These are phyloP conservation scores for Macrostomum lignano DNA, from an alignment of 1,140 invertebrate genomes.

Conservation along the genomic window DNA sequence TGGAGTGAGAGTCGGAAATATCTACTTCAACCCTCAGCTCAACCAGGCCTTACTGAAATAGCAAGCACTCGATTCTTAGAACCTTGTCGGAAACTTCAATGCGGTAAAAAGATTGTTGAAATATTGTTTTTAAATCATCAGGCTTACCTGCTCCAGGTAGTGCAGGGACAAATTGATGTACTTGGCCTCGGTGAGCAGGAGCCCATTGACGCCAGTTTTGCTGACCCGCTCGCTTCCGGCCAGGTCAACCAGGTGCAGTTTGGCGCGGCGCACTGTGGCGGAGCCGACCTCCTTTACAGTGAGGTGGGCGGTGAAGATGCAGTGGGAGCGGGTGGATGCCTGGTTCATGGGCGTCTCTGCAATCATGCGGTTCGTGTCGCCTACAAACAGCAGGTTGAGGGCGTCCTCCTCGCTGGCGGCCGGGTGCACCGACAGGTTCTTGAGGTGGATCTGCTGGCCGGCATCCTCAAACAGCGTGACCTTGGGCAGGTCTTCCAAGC, in stretches of 20 bases:
- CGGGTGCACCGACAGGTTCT: conserved; percentile 33
- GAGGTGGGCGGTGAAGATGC: conserved; percentile 38
- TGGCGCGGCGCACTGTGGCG: conserved; percentile 31
- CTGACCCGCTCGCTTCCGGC: conserved; percentile 29
- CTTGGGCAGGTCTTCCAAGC: conserved; percentile 34
- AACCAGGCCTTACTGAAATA: too few relatives aligned
- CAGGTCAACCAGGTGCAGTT: conserved; percentile 38
- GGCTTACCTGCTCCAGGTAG: conserved; percentile 36
- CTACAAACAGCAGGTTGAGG: conserved; percentile 33
- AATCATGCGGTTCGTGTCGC: conserved; percentile 36
- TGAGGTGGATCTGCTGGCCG: conserved; percentile 33
- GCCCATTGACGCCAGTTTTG: conserved; percentile 26
- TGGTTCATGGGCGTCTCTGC: conserved; percentile 38
- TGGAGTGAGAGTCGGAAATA: background rate
- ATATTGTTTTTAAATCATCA: background rate
- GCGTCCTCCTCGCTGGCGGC: conserved; percentile 35
- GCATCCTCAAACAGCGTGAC: conserved; percentile 35
- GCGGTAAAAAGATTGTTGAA: too few relatives aligned
- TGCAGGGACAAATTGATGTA: conserved; percentile 40
- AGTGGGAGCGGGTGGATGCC: conserved; percentile 38
- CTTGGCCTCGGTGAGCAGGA: conserved; percentile 34
- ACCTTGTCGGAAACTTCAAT: background rate
- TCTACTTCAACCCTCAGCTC: background rate
- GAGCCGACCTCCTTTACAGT: conserved; percentile 27
- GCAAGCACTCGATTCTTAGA: too few relatives aligned